Conservation (phyloP, 2,797 vertebrate species). For the Pelochelys cantorii region DNA sequence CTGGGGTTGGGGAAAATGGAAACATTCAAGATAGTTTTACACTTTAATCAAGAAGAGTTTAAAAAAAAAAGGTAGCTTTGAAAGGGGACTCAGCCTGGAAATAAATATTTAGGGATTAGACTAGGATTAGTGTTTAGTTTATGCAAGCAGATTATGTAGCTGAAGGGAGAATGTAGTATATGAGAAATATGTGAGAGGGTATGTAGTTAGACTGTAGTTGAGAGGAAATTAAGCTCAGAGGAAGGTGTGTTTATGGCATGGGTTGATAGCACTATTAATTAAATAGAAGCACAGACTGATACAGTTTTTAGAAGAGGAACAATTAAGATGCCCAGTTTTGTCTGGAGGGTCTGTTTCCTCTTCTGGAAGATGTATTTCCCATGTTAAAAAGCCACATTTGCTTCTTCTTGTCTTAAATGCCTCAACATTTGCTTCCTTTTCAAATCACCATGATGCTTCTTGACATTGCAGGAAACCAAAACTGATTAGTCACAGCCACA, state of each 20-base stretch:
- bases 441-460: conserved; percentile 38
- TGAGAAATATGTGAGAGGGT: background rate
- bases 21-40: background rate
- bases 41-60: background rate
- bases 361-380: background rate
- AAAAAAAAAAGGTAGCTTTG: background rate
- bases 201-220: background rate
- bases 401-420: conserved; percentile 62
- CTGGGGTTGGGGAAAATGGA: background rate
- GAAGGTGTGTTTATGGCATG: background rate
- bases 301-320: background rate
- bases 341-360: background rate
- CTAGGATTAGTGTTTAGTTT: background rate
- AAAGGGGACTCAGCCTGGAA: background rate
- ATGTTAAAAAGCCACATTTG: background rate
- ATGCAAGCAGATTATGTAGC: background rate
- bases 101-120: background rate
- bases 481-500: conserved; percentile 8
- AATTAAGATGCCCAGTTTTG: background rate
- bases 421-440: conserved; percentile 57
- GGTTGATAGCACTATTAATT: background rate
- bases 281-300: background rate
- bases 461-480: conserved; percentile 35
- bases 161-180: background rate
- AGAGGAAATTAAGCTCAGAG: background rate